These are phyloP conservation scores for Centroberyx gerrardi DNA, from an alignment of 2,797 vertebrate genomes.

Conservation along the genomic window DNA sequence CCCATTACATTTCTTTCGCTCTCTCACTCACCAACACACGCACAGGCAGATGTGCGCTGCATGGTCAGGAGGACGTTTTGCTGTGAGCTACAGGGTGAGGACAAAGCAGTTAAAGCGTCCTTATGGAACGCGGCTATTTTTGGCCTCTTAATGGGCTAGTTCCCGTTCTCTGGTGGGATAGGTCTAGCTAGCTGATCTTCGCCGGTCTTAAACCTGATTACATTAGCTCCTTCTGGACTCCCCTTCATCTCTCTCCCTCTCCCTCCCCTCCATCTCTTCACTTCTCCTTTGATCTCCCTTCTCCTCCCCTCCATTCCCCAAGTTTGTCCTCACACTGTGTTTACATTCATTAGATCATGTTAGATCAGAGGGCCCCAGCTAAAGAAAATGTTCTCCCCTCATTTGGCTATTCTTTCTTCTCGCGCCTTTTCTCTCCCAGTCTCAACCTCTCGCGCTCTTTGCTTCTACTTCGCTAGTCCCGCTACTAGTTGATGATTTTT, in stretches of 20 bases:
- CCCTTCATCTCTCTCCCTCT: background rate
- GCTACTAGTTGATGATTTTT: conserved; percentile 2
- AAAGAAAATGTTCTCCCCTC: conserved; percentile 23
- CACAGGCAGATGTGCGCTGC: conserved; percentile 43
- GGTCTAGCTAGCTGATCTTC: conserved; percentile 64
- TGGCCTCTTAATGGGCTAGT: conserved; percentile 74
- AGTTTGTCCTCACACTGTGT: conserved; percentile 34
- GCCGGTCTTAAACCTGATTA: conserved; percentile 62
- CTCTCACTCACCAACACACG: background rate
- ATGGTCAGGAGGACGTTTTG: conserved; percentile 60
- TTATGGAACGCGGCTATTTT: conserved; percentile 70
- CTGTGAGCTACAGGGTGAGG: conserved; percentile 55
- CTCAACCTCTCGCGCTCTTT: conserved; percentile 1
- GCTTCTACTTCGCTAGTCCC: background rate
- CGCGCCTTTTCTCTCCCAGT: background rate
- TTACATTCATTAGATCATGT: conserved; percentile 48
- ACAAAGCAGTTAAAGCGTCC: conserved; percentile 53
- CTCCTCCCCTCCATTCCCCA: background rate
- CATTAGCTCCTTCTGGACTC: conserved; percentile 47
- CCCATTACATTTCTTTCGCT: conserved; percentile 36
- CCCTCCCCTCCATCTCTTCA: conserved; percentile 5
- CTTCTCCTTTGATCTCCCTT: conserved; percentile 44
- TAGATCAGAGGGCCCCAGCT: conserved; percentile 14
- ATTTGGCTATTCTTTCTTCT: conserved; percentile 1
- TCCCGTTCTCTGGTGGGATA: conserved; percentile 67